Percentiles rank a stretch among this genome's conserved stretches.
Conservation (phyloP, 2,888 invertebrate species). For the Ellobium chinense region DNA sequence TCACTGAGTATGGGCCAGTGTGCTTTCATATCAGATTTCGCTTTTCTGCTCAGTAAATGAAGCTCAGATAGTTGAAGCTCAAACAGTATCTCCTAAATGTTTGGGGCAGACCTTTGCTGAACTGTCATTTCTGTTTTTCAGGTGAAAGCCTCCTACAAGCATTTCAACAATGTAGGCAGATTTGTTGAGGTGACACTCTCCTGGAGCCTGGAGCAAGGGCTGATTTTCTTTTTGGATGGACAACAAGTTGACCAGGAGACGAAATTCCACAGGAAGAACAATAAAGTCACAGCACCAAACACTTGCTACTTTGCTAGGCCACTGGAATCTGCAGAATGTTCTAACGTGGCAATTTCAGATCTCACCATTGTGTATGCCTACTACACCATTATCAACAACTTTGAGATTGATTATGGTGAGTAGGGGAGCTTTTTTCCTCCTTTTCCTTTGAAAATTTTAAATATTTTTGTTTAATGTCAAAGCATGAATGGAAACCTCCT, state of each 20-base stretch:
- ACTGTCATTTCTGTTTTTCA: conserved; percentile 1
- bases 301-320: conserved; percentile 37
- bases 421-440: too few relatives aligned
- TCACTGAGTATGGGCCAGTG: too few relatives aligned
- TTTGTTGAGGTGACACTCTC: conserved; percentile 54
- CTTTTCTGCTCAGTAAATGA: too few relatives aligned
- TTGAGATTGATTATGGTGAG: conserved; percentile 50
- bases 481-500: too few relatives aligned
- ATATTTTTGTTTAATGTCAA: too few relatives aligned
- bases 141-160: conserved; percentile 28
- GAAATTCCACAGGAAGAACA: conserved; percentile 18
- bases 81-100: too few relatives aligned
- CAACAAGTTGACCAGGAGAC: conserved; percentile 3
- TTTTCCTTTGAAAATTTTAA: too few relatives aligned
- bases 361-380: conserved; percentile 51
- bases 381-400: conserved; percentile 39
- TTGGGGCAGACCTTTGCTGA: too few relatives aligned
- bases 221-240: conserved; percentile 48
- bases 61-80: too few relatives aligned
- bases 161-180: neutral
- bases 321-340: conserved; percentile 35
- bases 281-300: neutral
- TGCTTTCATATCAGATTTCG: too few relatives aligned
- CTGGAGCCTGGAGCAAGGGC: conserved; percentile 53
- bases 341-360: conserved; percentile 47